Conservation (phyloP, 2,797 vertebrate species). For the Crenuchus spilurus region DNA sequence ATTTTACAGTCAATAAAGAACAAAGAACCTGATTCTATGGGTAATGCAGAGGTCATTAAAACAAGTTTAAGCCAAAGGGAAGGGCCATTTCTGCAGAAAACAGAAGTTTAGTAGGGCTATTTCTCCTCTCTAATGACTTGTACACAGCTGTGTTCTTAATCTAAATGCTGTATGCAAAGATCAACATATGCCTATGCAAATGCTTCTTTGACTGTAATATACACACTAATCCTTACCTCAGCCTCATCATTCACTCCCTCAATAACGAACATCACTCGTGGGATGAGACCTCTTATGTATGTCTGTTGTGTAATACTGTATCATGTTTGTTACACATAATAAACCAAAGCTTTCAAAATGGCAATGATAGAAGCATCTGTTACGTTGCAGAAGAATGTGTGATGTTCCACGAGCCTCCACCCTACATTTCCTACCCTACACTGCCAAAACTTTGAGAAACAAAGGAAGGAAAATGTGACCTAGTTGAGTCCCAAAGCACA, state of each 20-base stretch:
- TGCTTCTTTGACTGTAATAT: not conserved
- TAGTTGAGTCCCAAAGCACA: constrained; percentile 56
- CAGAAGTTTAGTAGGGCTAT: not conserved
- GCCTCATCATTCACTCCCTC: not conserved
- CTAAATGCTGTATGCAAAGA: not conserved
- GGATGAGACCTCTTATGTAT: not conserved
- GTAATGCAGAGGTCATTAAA: not conserved
- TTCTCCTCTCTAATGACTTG: not conserved
- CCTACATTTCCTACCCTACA: constrained; percentile 30
- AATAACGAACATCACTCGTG: not conserved
- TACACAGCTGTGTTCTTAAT: not conserved
- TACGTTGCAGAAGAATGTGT: constrained; percentile 18
- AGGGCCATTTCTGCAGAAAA: too few species aligned
- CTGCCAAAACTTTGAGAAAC: constrained; percentile 45
- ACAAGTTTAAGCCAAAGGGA: not conserved
- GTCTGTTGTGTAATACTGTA: not conserved
- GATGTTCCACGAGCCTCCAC: not conserved
- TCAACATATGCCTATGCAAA: not conserved
- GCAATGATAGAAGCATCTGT: not conserved
- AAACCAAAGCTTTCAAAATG: not conserved
- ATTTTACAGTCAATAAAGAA: not conserved
- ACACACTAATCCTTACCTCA: not conserved
- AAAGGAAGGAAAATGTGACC: constrained; percentile 56
- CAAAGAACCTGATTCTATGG: not conserved
- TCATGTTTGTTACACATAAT: not conserved